These are phyloP conservation scores for Drosophila percnosoma DNA, from an alignment of 2,888 invertebrate genomes.

Conservation along the genomic window DNA sequence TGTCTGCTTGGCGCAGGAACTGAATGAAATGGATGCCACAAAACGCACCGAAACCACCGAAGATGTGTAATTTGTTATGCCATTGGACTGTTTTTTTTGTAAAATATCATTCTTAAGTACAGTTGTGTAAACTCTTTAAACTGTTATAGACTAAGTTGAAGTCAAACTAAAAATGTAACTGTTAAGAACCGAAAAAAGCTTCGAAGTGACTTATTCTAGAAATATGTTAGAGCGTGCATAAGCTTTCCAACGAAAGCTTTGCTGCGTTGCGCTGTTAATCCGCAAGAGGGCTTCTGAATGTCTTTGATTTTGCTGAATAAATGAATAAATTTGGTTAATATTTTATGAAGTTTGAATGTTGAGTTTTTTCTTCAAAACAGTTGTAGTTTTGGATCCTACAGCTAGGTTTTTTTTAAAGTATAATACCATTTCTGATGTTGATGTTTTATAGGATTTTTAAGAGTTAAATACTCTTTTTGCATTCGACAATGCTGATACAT, in stretches of 20 bases:
- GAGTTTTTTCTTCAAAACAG: background rate
- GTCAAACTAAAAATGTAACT: conserved; percentile 40
- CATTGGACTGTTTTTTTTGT: conserved; percentile 3
- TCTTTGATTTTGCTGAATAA: conserved; percentile 36
- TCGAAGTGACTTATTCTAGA: conserved; percentile 19
- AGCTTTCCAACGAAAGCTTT: conserved; percentile 34
- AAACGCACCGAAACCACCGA: conserved; percentile 46
- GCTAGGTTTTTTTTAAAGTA: background rate
- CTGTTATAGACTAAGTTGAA: conserved; percentile 46
- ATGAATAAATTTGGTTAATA: conserved; percentile 9
- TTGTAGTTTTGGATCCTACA: background rate
- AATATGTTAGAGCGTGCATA: background rate
- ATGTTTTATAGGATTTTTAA: background rate
- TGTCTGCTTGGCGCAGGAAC: conserved; percentile 40
- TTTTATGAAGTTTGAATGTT: background rate
- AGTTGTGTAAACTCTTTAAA: conserved; percentile 23
- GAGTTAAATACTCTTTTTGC: background rate
- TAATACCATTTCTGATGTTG: background rate
- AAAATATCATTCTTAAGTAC: conserved; percentile 34
- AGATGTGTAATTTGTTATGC: conserved; percentile 17
- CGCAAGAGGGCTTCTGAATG: conserved; percentile 37
- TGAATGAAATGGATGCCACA: conserved; percentile 32
- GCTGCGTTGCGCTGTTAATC: conserved; percentile 19
- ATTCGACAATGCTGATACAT: background rate
- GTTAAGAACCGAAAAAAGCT: conserved; percentile 49